Evolutionary conservation across 2,888 invertebrate species (phyloP), one percentile per base, ranked within the genome.

Genomic region (Andrena haemorrhoa): DNA sequence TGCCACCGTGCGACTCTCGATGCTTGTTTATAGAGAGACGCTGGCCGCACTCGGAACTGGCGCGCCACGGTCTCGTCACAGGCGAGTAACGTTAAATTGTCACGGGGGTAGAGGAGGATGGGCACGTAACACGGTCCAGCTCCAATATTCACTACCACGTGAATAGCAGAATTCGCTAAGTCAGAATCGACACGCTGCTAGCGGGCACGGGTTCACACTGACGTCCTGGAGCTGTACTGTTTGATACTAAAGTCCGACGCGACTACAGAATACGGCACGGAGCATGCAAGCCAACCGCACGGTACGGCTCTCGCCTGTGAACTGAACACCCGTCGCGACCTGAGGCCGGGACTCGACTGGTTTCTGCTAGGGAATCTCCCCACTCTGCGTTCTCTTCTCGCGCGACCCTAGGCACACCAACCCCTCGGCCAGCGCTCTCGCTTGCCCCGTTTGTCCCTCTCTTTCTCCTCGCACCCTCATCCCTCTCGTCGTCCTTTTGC

Each of bases 281-380:
- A n/a, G 56, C 68, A 23, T 60, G 63, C 76, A 66, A 35, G 64
- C 75, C 75, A 79, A 90, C 92, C 92, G 92, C 88, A 83, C 92
- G 89, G 79, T 81, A 91, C 92, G 93, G 91, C 92, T 89, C 89
- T 91, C 90, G 92, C 92, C 90, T 90, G 90, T 89, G 82, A 90
- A 93, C 93, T 93, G 89, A 93, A 91, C 90, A 88, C 91, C 91
- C 92, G 88, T 89, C 91, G 83, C 92, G 91, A 90, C 89, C 92
- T 91, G 90, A 91, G 90, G 92, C 92, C 92, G 90, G 90, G 89
- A 89, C 90, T 89, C 92, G 92, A 93, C 93, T 93, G 91, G 89
- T 90, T 91, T 90, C 89, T 88, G 88, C 88, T 81, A 84, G 86
- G 82, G 82, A 81, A 35, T 83, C 89, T 89, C 87, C 89, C 90